phyloP scores from a whole-genome alignment of 23 tunicate species.

The Corella eumyota region DNA sequence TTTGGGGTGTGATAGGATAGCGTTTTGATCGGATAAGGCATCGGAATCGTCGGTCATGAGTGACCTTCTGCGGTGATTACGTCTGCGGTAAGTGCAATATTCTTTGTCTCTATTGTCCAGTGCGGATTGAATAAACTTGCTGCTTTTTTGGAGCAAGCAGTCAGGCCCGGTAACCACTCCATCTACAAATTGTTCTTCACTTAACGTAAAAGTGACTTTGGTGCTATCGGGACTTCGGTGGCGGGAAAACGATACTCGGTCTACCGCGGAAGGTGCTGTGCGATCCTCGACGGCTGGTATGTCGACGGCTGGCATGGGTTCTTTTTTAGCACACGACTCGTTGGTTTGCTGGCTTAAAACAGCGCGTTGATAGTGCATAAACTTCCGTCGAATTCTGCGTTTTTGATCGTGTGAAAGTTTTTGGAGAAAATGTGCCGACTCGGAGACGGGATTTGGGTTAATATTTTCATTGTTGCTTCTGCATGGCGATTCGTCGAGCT shows the following conservation, averaged over 20 bases:
- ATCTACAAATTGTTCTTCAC: slow-evolving; percentile 89
- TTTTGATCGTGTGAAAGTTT: slow-evolving; percentile 63
- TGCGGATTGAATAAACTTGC: slow-evolving; percentile 29
- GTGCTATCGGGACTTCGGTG: slow-evolving; percentile 15
- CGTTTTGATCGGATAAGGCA: slow-evolving; percentile 37
- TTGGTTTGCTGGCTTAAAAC: slow-evolving; percentile 36
- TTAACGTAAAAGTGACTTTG: slow-evolving; percentile 23
- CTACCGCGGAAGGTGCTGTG: slow-evolving; percentile 12
- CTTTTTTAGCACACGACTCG: slow-evolving; percentile 28
- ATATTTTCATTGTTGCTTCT: slow-evolving; percentile 5
- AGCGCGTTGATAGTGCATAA: slow-evolving; percentile 74
- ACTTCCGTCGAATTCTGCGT: slow-evolving; percentile 50
- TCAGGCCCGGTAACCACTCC: slow-evolving; percentile 71
- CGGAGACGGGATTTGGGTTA: not conserved
- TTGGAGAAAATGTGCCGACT: slow-evolving; percentile 22
- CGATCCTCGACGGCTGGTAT: slow-evolving; percentile 1
- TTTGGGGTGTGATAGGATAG: slow-evolving; percentile 11
- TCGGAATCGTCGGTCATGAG: slow-evolving; percentile 32
- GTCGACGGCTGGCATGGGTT: not conserved
- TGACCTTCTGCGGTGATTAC: slow-evolving; percentile 48
- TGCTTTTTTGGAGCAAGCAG: slow-evolving; percentile 22
- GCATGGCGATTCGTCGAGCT: not conserved
- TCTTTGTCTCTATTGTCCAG: slow-evolving; percentile 48
- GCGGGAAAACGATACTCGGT: slow-evolving; percentile 17
- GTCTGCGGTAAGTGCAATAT: slow-evolving; percentile 73